These are phyloP conservation scores for Zygogramma bicolorata DNA, from an alignment of 2,888 invertebrate genomes.

Conservation along the genomic window DNA sequence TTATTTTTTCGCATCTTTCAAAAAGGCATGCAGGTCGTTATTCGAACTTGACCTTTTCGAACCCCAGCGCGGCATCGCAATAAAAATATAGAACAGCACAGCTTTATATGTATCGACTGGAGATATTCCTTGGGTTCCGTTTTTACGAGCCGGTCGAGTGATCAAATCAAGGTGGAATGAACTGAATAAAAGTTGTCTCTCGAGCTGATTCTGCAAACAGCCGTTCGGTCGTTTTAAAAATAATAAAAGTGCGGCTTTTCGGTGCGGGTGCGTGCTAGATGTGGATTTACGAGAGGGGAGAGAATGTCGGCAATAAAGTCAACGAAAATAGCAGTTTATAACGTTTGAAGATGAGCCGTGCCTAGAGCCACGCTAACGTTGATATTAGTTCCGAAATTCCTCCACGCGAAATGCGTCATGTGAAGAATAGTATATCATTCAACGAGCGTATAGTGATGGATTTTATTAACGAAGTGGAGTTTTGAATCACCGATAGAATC, in stretches of 20 bases:
- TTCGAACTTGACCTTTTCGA: too few species aligned
- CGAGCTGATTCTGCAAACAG: slow-evolving; percentile 15
- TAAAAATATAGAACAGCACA: neutral
- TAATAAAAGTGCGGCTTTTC: slow-evolving; percentile 26
- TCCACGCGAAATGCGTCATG: too few species aligned
- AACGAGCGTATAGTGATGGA: too few species aligned
- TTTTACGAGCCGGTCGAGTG: neutral
- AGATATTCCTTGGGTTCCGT: neutral
- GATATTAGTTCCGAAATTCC: too few species aligned
- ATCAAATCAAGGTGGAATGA: slow-evolving; percentile 16
- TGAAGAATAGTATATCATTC: too few species aligned
- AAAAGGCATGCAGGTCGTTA: too few species aligned
- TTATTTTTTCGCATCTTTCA: too few species aligned
- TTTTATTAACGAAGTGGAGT: too few species aligned
- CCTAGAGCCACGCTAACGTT: too few species aligned
- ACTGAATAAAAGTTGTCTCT: slow-evolving; percentile 14
- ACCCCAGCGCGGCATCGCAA: neutral
- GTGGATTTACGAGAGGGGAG: slow-evolving; percentile 26
- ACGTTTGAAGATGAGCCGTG: slow-evolving; percentile 31
- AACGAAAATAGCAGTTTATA: slow-evolving; percentile 22
- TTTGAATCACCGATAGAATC: too few species aligned
- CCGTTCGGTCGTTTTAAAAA: slow-evolving; percentile 25
- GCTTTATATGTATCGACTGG: slow-evolving; percentile 1
- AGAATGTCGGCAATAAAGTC: slow-evolving; percentile 27
- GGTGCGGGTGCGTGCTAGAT: slow-evolving; percentile 22